phyloP scores from a whole-genome alignment of 2,797 vertebrate genomes.

The Cossypha polioptera region DNA sequence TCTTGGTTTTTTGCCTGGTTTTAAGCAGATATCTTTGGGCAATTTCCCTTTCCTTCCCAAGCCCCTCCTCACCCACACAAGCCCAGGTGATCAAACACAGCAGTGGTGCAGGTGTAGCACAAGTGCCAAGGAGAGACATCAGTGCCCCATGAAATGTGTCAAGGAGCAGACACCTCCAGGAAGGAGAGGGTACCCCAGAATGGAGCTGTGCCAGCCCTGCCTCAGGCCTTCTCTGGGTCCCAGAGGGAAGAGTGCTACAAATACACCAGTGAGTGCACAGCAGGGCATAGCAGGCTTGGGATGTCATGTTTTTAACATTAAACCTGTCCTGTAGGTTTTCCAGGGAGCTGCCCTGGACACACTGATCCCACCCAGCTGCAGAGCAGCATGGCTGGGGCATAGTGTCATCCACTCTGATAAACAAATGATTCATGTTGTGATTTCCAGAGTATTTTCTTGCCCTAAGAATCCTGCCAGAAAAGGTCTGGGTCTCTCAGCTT shows the following conservation, averaged over 20 bases:
- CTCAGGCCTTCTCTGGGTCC: background rate
- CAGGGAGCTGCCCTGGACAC: background rate
- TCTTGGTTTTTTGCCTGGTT: background rate
- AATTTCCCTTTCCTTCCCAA: background rate
- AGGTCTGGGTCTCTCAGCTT: conserved; percentile 35
- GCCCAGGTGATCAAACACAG: background rate
- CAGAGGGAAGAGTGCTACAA: background rate
- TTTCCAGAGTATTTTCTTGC: conserved; percentile 67
- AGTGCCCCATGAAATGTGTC: accelerated
- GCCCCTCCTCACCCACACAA: background rate
- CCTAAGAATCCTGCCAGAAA: conserved; percentile 70
- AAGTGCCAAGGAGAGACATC: background rate
- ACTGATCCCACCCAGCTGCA: background rate
- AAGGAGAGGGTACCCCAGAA: background rate
- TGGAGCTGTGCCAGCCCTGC: background rate
- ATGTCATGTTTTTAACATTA: background rate
- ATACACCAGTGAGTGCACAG: background rate
- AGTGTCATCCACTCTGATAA: conserved; percentile 57
- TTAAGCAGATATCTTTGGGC: background rate
- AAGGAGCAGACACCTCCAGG: background rate
- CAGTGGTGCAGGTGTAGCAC: accelerated
- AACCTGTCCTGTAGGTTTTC: background rate
- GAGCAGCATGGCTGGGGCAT: background rate
- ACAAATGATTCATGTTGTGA: conserved; percentile 59
- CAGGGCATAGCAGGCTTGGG: background rate